phyloP scores from a whole-genome alignment of 1,140 invertebrate species.

The Listronotus bonariensis region DNA sequence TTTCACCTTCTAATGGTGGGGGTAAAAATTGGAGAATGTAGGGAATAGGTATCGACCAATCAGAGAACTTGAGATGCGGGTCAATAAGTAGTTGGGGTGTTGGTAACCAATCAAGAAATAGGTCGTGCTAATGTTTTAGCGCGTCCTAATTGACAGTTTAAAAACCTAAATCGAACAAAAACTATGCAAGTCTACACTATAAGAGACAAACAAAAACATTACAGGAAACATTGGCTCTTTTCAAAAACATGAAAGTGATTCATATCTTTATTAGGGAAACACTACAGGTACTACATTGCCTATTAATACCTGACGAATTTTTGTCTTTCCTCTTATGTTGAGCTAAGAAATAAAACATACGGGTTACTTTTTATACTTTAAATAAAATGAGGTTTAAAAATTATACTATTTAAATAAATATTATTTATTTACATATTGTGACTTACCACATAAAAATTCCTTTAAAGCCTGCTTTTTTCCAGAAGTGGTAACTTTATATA shows the following conservation, averaged over 20 bases:
- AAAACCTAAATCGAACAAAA: too few species aligned
- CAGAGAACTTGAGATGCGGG: too few species aligned
- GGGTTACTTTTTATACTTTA: not conserved
- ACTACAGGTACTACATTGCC: not conserved
- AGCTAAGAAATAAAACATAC: constrained; percentile 50
- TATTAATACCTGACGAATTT: constrained; percentile 43
- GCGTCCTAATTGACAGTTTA: too few species aligned
- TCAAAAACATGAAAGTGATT: too few species aligned
- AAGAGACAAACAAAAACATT: constrained; percentile 23
- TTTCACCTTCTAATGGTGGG: too few species aligned
- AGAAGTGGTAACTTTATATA: constrained; percentile 82
- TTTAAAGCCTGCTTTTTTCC: constrained; percentile 70
- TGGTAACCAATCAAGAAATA: too few species aligned
- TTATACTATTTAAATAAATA: too few species aligned
- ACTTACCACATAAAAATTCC: constrained; percentile 79
- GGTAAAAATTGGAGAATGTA: too few species aligned
- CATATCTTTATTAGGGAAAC: too few species aligned
- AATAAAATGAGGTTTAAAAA: not conserved
- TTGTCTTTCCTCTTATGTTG: constrained; percentile 61
- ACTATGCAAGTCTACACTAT: constrained; percentile 1
- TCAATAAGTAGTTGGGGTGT: too few species aligned
- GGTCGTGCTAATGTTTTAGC: too few species aligned
- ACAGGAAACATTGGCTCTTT: not conserved
- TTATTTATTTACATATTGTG: not conserved
- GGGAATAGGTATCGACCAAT: too few species aligned